phyloP scores from a whole-genome alignment of 2,113 vertebrate species.

The Elephas maximus region DNA sequence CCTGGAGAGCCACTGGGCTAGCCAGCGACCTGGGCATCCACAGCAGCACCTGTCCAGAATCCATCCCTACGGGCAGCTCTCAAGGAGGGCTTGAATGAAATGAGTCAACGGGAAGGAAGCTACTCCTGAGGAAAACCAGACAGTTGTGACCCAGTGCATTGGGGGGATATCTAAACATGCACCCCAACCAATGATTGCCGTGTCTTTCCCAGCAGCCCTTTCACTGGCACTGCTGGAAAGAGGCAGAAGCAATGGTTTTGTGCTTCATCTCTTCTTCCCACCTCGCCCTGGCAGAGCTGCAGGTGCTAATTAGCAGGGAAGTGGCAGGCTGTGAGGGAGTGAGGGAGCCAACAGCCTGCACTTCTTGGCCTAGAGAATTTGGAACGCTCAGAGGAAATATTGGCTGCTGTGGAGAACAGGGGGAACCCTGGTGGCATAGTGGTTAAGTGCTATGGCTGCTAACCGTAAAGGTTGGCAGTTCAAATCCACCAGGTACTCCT shows the following conservation, averaged over 20 bases:
- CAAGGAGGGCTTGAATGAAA: not conserved
- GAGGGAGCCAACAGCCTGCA: not conserved
- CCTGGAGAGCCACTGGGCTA: not conserved
- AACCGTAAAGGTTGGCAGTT: too few relatives aligned
- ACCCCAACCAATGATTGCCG: not conserved
- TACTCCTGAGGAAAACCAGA: not conserved
- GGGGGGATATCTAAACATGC: too few relatives aligned
- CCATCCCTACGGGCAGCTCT: not conserved
- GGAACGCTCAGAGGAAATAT: not conserved
- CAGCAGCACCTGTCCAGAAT: not conserved
- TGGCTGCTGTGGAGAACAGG: not conserved
- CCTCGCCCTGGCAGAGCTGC: accelerated
- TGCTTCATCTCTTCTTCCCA: not conserved
- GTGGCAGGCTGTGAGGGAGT: not conserved
- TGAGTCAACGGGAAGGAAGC: not conserved
- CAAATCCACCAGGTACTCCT: too few relatives aligned
- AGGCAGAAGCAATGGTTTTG: not conserved
- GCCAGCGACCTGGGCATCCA: not conserved
- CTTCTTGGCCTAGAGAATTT: not conserved
- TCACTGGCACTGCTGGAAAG: not conserved
- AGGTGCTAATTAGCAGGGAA: not conserved
- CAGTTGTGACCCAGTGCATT: not conserved
- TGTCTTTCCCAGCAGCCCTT: not conserved
- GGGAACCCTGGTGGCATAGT: not conserved
- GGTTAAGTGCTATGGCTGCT: too few relatives aligned